Conservation (phyloP, 2,797 vertebrate species). For the Spatula versicolor region DNA sequence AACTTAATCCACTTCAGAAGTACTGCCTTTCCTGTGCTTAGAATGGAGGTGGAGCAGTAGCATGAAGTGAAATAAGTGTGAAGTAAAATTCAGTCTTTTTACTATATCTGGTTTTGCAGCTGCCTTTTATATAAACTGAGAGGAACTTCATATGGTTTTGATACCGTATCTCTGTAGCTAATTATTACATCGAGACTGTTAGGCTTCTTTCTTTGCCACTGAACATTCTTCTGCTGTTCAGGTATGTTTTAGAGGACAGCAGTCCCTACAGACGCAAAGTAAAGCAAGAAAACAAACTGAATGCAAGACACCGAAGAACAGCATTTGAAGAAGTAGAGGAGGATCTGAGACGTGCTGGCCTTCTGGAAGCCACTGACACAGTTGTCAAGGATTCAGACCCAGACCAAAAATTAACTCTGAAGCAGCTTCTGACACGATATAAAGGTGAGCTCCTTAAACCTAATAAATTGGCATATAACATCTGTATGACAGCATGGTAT, state of each 20-base stretch:
- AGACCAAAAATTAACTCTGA: slow-evolving; percentile 91
- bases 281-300: slow-evolving; percentile 80
- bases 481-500: neutral
- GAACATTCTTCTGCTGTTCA: slow-evolving; percentile 60
- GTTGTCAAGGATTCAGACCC: slow-evolving; percentile 88
- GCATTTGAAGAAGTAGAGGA: slow-evolving; percentile 87
- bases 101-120: neutral
- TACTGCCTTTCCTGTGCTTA: neutral
- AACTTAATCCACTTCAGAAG: neutral
- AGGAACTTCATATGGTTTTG: neutral
- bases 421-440: slow-evolving; percentile 88
- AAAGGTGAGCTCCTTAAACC: slow-evolving; percentile 80
- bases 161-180: neutral
- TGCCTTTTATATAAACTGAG: neutral
- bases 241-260: slow-evolving; percentile 90
- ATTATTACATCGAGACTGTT: neutral
- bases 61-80: neutral
- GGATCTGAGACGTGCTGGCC: slow-evolving; percentile 83
- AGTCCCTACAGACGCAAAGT: slow-evolving; percentile 88
- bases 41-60: neutral
- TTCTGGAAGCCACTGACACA: slow-evolving; percentile 77
- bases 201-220: neutral
- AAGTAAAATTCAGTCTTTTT: neutral
- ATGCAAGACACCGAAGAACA: slow-evolving; percentile 75
- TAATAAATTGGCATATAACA: neutral